phyloP scores from a whole-genome alignment of 2,113 vertebrate genomes.

The Tretioscincus oriximinensis region DNA sequence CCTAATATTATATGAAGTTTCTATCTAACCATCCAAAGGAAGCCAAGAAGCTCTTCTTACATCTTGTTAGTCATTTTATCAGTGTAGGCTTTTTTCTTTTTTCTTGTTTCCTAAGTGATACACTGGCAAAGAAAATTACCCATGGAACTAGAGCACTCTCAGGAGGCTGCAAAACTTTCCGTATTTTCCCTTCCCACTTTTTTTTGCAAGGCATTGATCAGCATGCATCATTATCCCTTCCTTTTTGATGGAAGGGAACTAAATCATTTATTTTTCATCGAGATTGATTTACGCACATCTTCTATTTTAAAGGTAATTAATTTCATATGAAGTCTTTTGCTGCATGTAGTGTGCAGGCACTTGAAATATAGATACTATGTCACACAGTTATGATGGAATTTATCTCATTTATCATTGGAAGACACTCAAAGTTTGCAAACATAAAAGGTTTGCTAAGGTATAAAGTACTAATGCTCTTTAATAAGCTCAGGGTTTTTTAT shows the following conservation, averaged over 20 bases:
- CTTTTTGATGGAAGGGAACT: constrained; percentile 39
- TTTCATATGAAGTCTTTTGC: constrained; percentile 52
- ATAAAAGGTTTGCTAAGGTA: neutral
- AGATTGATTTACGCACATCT: constrained; percentile 54
- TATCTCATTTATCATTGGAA: constrained; percentile 20
- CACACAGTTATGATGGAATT: constrained; percentile 27
- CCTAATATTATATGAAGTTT: neutral
- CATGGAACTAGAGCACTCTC: constrained; percentile 24
- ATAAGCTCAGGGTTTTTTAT: neutral
- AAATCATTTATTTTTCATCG: constrained; percentile 44
- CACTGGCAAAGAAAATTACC: constrained; percentile 33
- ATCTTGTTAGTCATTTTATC: constrained; percentile 53
- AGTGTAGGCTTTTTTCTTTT: neutral
- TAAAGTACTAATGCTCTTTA: neutral
- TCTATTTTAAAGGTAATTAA: constrained; percentile 60
- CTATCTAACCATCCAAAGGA: constrained; percentile 29
- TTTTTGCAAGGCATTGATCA: constrained; percentile 43
- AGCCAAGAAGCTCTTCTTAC: constrained; percentile 41
- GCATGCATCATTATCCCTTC: constrained; percentile 54
- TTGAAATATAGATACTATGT: constrained; percentile 51
- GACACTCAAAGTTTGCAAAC: constrained; percentile 14
- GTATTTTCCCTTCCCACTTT: constrained; percentile 13
- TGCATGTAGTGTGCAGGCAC: constrained; percentile 32
- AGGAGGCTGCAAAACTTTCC: neutral
- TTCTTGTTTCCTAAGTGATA: constrained; percentile 31